Evolutionary conservation across 2,113 vertebrate genomes (phyloP), one percentile per base, ranked within the genome.

Genomic region (Engraulis encrasicolus): DNA sequence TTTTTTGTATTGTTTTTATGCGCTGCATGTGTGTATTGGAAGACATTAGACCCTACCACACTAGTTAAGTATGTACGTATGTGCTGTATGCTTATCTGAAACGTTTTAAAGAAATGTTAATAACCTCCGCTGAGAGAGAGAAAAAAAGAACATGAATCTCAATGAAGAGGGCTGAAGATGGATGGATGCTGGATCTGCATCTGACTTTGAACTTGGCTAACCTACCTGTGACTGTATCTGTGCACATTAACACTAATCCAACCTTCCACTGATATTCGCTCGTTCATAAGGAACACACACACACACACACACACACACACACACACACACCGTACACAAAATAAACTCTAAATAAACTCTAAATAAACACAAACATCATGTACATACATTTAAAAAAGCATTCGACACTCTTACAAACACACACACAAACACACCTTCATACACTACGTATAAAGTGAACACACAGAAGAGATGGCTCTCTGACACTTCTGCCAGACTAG

Each of bases 1-100:
- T 82, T 84, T n/a, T 87, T 87, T 86, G 84, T 89, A 89, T 85
- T 85, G 83, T 86, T 85, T 85, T 40, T 84, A 82, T 85, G 81
- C 31, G 82, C 80, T 86, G 88, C 88, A 89, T 89, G 88, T 85
- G 81, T 86, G 80, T 23, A 23, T 78, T 27, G 81, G 34, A 87
- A 87, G 84, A 84, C 82, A 78, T 82, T 15, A 54, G 81, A 85
- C 83, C 40, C 54, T 78, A 27, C 81, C 38, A 83, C 54, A 50
- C 66, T 83, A 61, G 61, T 84, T 45, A 80, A 82, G 61, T 84
- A 71, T n/a, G 45, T 79, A 6, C 79, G 71, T 82, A 49, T 66
- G 79, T 49, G 78, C 66, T 34, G 80, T 74, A 74, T 74, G 66
- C 15, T 27, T 71, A 27, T 15, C 27, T 74, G 23, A 34, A 27